Evolutionary conservation across 2,888 invertebrate species (phyloP).

Genomic region (Chrysolina oricalcia): DNA sequence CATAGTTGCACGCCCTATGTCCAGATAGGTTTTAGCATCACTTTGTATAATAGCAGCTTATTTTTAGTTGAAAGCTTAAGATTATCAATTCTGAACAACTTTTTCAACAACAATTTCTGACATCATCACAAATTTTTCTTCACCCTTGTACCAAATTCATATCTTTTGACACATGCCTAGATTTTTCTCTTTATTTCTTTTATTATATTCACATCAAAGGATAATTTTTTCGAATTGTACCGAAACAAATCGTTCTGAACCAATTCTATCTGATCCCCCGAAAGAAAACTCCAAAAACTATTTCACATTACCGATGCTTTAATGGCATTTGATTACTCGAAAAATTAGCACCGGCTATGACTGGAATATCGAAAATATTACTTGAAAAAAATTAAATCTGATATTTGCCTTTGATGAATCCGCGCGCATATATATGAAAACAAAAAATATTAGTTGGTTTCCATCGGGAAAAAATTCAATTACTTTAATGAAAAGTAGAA

Average conservation of each 20-base stretch:
- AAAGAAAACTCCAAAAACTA: conserved; percentile 18
- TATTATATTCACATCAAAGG: too few species aligned
- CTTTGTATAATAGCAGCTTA: too few species aligned
- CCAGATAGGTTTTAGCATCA: too few species aligned
- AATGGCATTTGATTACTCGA: conserved; percentile 41
- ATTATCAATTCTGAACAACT: too few species aligned
- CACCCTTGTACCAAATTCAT: too few species aligned
- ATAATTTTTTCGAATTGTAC: too few species aligned
- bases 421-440: conserved; percentile 38
- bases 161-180: too few species aligned
- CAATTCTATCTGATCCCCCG: conserved; percentile 1
- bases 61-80: too few species aligned
- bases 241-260: conserved; percentile 6
- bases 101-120: too few species aligned
- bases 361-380: conserved; percentile 40
- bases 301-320: conserved; percentile 28
- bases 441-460: conserved; percentile 36
- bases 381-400: conserved; percentile 48
- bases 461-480: conserved; percentile 44
- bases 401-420: conserved; percentile 47
- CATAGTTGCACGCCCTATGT: too few species aligned
- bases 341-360: conserved; percentile 33
- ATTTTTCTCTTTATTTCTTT: too few species aligned
- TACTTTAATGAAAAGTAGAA: conserved; percentile 43
- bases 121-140: too few species aligned